Percentiles rank a stretch among this genome's conserved stretches.
phyloP scores from a whole-genome alignment of 2,113 vertebrate genomes.

The Calyptomena viridis region DNA sequence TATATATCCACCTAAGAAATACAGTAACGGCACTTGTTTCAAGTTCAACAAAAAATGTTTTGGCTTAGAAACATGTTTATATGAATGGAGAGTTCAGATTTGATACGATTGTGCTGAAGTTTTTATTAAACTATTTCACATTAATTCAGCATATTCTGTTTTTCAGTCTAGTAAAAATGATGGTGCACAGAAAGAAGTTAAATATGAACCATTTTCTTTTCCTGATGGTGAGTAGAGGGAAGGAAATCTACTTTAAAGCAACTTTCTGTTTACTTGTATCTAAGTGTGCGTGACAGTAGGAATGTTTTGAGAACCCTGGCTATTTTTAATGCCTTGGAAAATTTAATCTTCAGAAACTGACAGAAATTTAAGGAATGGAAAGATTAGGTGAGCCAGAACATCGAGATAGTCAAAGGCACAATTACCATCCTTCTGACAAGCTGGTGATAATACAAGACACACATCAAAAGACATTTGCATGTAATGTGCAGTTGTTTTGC shows the following conservation, averaged over 20 bases:
- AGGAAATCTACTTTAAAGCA: background rate
- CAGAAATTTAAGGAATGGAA: background rate
- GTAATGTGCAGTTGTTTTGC: background rate
- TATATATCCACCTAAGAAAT: background rate
- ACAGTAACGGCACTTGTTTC: background rate
- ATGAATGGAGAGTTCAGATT: background rate
- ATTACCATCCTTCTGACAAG: background rate
- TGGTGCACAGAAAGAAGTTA: conserved; percentile 82
- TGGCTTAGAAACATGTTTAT: background rate
- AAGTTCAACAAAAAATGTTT: background rate
- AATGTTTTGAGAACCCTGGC: background rate
- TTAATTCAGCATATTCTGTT: conserved; percentile 17
- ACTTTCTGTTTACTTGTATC: background rate
- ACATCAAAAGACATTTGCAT: background rate
- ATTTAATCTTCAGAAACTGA: background rate
- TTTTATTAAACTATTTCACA: background rate
- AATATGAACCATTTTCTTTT: conserved; percentile 92
- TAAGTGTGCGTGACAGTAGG: background rate
- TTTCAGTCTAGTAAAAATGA: conserved; percentile 73
- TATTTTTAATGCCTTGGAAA: background rate
- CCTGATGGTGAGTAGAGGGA: conserved; percentile 83
- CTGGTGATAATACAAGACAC: background rate
- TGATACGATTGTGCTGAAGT: background rate
- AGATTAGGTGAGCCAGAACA: background rate
- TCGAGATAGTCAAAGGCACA: background rate